phyloP scores from a whole-genome alignment of 2,113 vertebrate genomes.

The Oryzias javanicus region DNA sequence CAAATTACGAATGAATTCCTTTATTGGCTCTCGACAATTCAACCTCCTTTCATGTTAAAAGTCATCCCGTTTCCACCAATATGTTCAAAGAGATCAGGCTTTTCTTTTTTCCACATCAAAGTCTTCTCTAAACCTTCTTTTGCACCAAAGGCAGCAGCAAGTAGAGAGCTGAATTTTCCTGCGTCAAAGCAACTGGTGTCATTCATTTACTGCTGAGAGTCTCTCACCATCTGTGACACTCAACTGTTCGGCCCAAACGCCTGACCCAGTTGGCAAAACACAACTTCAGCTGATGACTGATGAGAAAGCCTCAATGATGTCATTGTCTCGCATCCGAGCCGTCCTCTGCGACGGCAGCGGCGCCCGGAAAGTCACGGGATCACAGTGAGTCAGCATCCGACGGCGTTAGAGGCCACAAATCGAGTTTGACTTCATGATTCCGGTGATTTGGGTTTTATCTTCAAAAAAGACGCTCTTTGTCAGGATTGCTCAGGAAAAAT shows the following conservation, averaged over 20 bases:
- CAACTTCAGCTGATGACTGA: constrained; percentile 31
- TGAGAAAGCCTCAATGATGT: constrained; percentile 24
- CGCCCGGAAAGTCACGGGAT: constrained; percentile 37
- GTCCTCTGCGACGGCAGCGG: constrained; percentile 5
- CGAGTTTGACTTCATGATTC: constrained; percentile 31
- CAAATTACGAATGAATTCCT: too few relatives aligned
- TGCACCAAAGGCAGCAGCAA: too few relatives aligned
- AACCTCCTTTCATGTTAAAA: too few relatives aligned
- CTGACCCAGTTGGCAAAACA: constrained; percentile 12
- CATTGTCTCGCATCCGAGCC: constrained; percentile 21
- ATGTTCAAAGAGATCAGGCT: too few relatives aligned
- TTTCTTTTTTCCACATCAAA: too few relatives aligned
- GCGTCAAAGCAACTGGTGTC: too few relatives aligned
- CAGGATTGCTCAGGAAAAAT: constrained; percentile 15
- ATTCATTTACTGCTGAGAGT: background rate
- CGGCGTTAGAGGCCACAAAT: constrained; percentile 33
- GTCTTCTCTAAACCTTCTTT: too few relatives aligned
- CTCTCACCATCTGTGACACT: background rate
- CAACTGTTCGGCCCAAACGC: background rate
- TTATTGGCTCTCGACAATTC: too few relatives aligned
- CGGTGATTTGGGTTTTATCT: constrained; percentile 41
- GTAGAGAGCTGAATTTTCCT: too few relatives aligned
- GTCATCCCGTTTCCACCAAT: too few relatives aligned
- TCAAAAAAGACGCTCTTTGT: constrained; percentile 37
- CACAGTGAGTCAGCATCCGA: constrained; percentile 40